These are phyloP conservation scores for Pogonus chalceus DNA, from an alignment of 1,140 invertebrate species.

Conservation along the genomic window DNA sequence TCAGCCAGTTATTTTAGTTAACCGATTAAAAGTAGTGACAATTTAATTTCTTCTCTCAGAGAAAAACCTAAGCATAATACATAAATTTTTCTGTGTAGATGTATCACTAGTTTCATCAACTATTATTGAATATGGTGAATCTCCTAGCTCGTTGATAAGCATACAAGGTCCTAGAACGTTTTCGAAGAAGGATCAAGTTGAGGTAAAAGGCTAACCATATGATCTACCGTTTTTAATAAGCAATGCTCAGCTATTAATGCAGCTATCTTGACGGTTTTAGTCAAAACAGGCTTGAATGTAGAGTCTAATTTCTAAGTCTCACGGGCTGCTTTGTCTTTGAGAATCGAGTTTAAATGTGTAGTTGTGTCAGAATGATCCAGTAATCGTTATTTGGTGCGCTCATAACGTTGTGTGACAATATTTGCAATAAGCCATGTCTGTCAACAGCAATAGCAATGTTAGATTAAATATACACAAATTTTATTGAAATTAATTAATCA, in stretches of 20 bases:
- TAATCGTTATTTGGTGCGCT: too few species aligned
- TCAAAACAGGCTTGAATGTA: too few species aligned
- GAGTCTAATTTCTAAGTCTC: too few species aligned
- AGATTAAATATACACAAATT: too few species aligned
- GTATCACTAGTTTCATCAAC: slow-evolving; percentile 28
- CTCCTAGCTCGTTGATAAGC: slow-evolving; percentile 24
- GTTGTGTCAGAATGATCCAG: too few species aligned
- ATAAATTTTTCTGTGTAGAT: slow-evolving; percentile 26
- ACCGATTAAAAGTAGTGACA: slow-evolving; percentile 24
- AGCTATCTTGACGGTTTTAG: slow-evolving; percentile 28
- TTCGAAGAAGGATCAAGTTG: slow-evolving; percentile 22
- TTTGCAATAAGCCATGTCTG: too few species aligned
- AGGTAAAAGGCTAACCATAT: slow-evolving; percentile 23
- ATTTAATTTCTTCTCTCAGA: slow-evolving; percentile 16
- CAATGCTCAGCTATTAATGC: slow-evolving; percentile 31
- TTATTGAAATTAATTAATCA: too few species aligned
- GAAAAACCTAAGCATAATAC: slow-evolving; percentile 23
- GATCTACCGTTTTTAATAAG: slow-evolving; percentile 27
- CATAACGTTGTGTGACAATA: too few species aligned
- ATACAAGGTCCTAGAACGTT: slow-evolving; percentile 26
- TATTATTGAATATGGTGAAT: slow-evolving; percentile 27
- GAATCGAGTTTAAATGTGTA: too few species aligned
- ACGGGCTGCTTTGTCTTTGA: too few species aligned
- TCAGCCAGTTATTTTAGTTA: slow-evolving; percentile 19
- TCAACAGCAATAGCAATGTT: too few species aligned